Evolutionary conservation across 2,113 vertebrate species (phyloP).

Genomic region (Xiphophorus couchianus): DNA sequence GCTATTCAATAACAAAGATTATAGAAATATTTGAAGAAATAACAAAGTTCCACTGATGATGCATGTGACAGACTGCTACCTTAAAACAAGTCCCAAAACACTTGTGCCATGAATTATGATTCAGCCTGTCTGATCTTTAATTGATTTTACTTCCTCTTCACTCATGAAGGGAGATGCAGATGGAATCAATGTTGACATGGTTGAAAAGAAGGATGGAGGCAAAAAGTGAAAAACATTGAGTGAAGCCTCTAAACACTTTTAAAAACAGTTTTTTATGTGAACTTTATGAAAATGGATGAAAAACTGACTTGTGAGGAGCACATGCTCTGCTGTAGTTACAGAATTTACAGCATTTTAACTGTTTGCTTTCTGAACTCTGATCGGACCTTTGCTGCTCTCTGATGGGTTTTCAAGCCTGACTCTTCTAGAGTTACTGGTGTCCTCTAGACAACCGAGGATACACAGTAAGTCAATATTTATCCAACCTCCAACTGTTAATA

Average conservation of each 20-base stretch:
- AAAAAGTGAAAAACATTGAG: slow-evolving; percentile 35
- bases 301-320: too few relatives aligned
- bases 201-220: slow-evolving; percentile 19
- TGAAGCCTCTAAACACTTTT: not conserved
- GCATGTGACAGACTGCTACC: slow-evolving; percentile 18
- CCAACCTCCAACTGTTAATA: not conserved
- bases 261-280: not conserved
- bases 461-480: not conserved
- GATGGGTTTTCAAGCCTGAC: not conserved
- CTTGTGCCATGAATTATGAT: slow-evolving; percentile 53
- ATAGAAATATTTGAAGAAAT: slow-evolving; percentile 13
- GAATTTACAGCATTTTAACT: not conserved
- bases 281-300: not conserved
- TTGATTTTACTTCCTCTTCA: slow-evolving; percentile 57
- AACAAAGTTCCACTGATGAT: slow-evolving; percentile 22
- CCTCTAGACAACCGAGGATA: not conserved
- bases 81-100: slow-evolving; percentile 26
- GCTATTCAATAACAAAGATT: slow-evolving; percentile 9
- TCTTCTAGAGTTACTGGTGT: not conserved
- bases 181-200: slow-evolving; percentile 37
- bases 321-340: not conserved
- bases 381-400: not conserved
- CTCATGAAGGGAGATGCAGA: slow-evolving; percentile 51
- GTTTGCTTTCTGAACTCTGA: not conserved
- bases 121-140: slow-evolving; percentile 56